Evolutionary conservation across 1,140 invertebrate genomes (phyloP).

Genomic region (Saccostrea cuccullata): DNA sequence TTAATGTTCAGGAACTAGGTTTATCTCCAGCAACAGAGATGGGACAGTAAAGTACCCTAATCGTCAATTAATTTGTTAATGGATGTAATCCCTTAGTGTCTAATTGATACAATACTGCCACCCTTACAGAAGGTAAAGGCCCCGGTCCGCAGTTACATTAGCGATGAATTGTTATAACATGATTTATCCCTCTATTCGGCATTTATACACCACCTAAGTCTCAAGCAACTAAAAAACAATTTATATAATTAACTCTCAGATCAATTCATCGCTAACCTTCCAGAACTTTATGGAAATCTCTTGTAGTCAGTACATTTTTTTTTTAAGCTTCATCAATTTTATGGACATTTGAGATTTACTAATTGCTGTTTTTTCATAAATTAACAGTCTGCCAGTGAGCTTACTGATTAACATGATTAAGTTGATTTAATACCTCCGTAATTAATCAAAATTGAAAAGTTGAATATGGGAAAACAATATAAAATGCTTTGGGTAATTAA

Average conservation of each 20-base stretch:
- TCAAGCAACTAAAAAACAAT: background rate
- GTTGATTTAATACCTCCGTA: too few relatives aligned
- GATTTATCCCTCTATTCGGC: background rate
- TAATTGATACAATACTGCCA: background rate
- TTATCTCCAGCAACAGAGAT: background rate
- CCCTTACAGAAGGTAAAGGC: background rate
- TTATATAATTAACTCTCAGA: background rate
- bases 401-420: too few relatives aligned
- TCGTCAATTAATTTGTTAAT: slow-evolving; percentile 11
- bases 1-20: background rate
- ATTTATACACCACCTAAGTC: background rate
- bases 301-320: too few relatives aligned
- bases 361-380: too few relatives aligned
- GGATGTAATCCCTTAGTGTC: background rate
- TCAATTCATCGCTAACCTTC: too few relatives aligned
- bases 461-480: too few relatives aligned
- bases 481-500: too few relatives aligned
- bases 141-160: background rate
- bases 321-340: too few relatives aligned
- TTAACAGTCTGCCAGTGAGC: too few relatives aligned
- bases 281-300: too few relatives aligned
- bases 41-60: background rate
- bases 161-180: background rate
- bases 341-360: too few relatives aligned
- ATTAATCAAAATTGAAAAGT: too few relatives aligned